Conservation (phyloP, 2,888 invertebrate species). For the Chalcosyrphus nemorum region DNA sequence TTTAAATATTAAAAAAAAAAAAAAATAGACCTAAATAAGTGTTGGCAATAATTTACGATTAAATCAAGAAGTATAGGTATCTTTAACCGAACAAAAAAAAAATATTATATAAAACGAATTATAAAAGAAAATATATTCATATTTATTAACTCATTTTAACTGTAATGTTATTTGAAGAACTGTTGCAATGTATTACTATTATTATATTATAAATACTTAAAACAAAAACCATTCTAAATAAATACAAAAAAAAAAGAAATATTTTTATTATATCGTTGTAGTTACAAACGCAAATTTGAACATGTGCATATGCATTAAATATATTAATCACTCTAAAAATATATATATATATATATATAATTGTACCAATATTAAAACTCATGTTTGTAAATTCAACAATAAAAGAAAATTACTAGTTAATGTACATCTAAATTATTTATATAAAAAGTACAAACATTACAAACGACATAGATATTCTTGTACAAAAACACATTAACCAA, state of each 20-base stretch:
- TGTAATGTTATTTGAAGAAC: slow-evolving; percentile 58
- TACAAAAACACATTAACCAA: slow-evolving; percentile 42
- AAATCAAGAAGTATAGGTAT: slow-evolving; percentile 27
- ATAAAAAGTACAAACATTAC: slow-evolving; percentile 56
- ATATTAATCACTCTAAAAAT: slow-evolving; percentile 24
- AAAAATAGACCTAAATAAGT: slow-evolving; percentile 35
- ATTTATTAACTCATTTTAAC: slow-evolving; percentile 57
- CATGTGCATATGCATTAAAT: slow-evolving; percentile 18
- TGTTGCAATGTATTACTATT: slow-evolving; percentile 68
- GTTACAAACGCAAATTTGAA: slow-evolving; percentile 27
- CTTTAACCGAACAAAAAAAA: slow-evolving; percentile 14
- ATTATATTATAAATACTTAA: slow-evolving; percentile 37
- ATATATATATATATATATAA: slow-evolving; percentile 20
- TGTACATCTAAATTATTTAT: slow-evolving; percentile 44
- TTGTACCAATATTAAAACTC: slow-evolving; percentile 43
- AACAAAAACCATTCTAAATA: slow-evolving; percentile 26
- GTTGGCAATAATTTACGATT: slow-evolving; percentile 62
- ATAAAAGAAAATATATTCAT: slow-evolving; percentile 40
- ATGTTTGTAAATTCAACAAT: slow-evolving; percentile 50
- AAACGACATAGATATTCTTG: slow-evolving; percentile 44
- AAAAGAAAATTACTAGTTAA: slow-evolving; percentile 29
- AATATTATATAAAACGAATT: slow-evolving; percentile 3
- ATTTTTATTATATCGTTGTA: slow-evolving; percentile 49
- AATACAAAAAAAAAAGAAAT: background rate
- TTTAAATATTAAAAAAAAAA: slow-evolving; percentile 21